Percentiles rank a stretch among this genome's conserved stretches.
Evolutionary conservation across 1,140 invertebrate genomes (phyloP).

Genomic region (Drosophila prosaltans): DNA sequence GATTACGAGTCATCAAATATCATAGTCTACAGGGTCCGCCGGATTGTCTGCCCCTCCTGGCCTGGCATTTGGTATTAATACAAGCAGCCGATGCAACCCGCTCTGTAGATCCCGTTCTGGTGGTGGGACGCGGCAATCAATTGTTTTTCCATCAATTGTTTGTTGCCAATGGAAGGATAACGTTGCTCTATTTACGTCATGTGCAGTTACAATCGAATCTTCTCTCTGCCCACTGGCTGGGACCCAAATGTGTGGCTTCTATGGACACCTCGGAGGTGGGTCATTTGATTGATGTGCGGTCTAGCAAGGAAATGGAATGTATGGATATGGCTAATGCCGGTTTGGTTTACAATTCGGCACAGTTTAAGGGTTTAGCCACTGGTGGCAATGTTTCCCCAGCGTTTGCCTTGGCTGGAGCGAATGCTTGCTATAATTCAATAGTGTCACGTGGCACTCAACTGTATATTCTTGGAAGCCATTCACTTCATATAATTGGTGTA

Average conservation of each 20-base stretch:
- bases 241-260: constrained; percentile 92
- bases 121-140: constrained; percentile 91
- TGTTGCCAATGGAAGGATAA: constrained; percentile 72
- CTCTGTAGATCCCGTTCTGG: constrained; percentile 93
- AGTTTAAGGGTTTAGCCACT: constrained; percentile 94
- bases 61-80: constrained; percentile 96
- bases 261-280: constrained; percentile 94
- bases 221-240: constrained; percentile 93
- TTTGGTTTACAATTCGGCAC: constrained; percentile 95
- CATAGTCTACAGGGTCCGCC: constrained; percentile 85
- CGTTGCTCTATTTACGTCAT: constrained; percentile 85
- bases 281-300: constrained; percentile 94
- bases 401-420: constrained; percentile 88
- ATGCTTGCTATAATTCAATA: constrained; percentile 95
- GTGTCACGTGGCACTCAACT: constrained; percentile 92
- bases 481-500: constrained; percentile 91
- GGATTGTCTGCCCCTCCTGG: constrained; percentile 91
- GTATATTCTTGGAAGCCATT: constrained; percentile 92
- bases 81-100: constrained; percentile 89
- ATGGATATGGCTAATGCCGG: constrained; percentile 92
- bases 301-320: constrained; percentile 92
- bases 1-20: constrained; percentile 85
- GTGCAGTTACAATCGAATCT: constrained; percentile 88
- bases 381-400: constrained; percentile 86
- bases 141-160: constrained; percentile 89